phyloP scores from a whole-genome alignment of 1,140 invertebrate genomes.

The Frieseomelitta varia region DNA sequence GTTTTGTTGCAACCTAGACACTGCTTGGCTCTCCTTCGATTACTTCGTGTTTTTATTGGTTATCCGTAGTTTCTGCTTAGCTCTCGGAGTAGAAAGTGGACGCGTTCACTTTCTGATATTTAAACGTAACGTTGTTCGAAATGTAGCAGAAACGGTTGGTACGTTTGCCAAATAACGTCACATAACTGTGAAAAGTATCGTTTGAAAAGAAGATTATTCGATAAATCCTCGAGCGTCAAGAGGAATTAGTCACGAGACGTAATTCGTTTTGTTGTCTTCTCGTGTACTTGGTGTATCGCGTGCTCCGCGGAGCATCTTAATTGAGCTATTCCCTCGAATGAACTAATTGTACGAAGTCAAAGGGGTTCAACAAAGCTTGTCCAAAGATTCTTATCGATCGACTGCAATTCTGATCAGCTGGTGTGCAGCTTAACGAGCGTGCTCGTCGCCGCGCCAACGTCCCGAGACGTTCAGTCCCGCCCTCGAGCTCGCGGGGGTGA shows the following conservation, averaged over 20 bases:
- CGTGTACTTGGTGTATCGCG: neutral
- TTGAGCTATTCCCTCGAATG: conserved; percentile 34
- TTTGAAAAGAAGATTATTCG: neutral
- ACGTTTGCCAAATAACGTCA: too few species aligned
- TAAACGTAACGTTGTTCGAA: too few species aligned
- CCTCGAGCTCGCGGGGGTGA: conserved; percentile 44
- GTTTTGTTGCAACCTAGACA: neutral
- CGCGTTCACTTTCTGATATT: neutral
- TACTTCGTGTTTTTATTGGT: neutral
- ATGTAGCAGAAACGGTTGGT: too few species aligned
- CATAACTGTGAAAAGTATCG: too few species aligned
- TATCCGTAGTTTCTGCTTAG: neutral
- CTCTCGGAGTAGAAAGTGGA: neutral
- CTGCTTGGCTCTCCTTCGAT: neutral
- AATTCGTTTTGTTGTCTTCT: neutral
- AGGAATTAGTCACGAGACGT: neutral
- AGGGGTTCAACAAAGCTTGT: conserved; percentile 40
- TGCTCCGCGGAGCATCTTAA: conserved; percentile 16
- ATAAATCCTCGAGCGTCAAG: neutral
- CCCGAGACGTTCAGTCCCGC: neutral
- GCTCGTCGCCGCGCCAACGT: neutral
- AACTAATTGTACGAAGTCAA: conserved; percentile 43
- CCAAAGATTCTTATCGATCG: conserved; percentile 45
- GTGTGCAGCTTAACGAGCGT: conserved; percentile 25
- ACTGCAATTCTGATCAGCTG: conserved; percentile 26